phyloP scores from a whole-genome alignment of 2,797 vertebrate genomes.

The Tolypeutes matacus region DNA sequence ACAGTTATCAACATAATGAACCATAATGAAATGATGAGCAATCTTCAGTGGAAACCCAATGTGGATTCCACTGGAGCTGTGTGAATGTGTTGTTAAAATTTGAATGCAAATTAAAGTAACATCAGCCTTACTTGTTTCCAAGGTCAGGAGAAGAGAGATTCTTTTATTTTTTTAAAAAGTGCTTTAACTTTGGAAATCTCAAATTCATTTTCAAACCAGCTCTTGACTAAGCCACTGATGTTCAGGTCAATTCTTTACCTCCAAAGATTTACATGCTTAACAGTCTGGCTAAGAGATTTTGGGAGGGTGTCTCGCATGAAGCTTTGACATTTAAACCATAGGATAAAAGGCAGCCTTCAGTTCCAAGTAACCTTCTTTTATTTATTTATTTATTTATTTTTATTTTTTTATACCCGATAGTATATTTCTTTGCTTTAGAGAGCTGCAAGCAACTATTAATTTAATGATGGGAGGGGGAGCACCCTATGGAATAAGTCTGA shows the following conservation, averaged over 20 bases:
- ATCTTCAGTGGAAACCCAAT: slow-evolving; percentile 88
- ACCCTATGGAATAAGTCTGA: neutral
- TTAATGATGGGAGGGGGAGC: neutral
- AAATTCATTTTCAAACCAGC: slow-evolving; percentile 65
- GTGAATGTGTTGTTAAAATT: slow-evolving; percentile 88
- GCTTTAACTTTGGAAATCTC: slow-evolving; percentile 80
- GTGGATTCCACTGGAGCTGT: slow-evolving; percentile 87
- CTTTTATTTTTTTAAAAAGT: slow-evolving; percentile 27
- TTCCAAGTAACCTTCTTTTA: slow-evolving; percentile 59
- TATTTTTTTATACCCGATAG: neutral
- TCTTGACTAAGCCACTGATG: slow-evolving; percentile 61
- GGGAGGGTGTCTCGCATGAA: neutral
- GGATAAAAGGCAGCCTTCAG: slow-evolving; percentile 69
- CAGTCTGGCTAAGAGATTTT: slow-evolving; percentile 63
- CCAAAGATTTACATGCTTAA: slow-evolving; percentile 65
- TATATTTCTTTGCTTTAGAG: slow-evolving; percentile 22
- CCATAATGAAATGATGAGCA: slow-evolving; percentile 91
- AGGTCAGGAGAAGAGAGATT: slow-evolving; percentile 86
- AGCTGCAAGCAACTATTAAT: neutral
- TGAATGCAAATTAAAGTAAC: slow-evolving; percentile 88
- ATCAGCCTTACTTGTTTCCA: slow-evolving; percentile 88
- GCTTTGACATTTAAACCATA: slow-evolving; percentile 77
- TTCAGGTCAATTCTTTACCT: slow-evolving; percentile 37
- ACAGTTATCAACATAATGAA: slow-evolving; percentile 92
- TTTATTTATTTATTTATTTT: no score